Evolutionary conservation across 23 tunicate genomes (phyloP).

Genomic region (Clavelina lepadiformis): DNA sequence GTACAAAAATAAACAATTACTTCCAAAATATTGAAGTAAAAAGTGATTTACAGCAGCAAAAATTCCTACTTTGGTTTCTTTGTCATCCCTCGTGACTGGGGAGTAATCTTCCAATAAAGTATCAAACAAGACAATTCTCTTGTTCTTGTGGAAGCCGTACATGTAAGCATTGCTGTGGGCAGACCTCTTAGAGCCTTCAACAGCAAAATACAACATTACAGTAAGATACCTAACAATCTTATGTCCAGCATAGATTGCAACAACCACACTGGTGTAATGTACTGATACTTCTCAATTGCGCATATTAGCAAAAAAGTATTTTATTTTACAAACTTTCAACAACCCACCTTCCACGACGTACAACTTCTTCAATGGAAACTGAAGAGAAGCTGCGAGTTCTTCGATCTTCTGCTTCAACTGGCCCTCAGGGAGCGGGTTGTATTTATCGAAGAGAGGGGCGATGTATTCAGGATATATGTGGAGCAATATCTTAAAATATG

Average conservation of each 20-base stretch:
- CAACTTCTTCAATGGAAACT: slow-evolving; percentile 80
- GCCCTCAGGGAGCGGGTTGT: slow-evolving; percentile 92
- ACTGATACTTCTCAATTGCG: too few relatives aligned
- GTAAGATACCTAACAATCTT: too few relatives aligned
- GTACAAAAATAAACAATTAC: too few relatives aligned
- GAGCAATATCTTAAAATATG: slow-evolving; percentile 58
- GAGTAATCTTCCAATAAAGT: slow-evolving; percentile 89
- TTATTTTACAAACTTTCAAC: neutral
- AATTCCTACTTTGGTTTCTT: too few relatives aligned
- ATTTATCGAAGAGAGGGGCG: slow-evolving; percentile 97
- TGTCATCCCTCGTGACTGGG: slow-evolving; percentile 61
- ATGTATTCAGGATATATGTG: slow-evolving; percentile 94
- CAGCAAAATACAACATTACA: too few relatives aligned
- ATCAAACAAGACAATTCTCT: slow-evolving; percentile 94
- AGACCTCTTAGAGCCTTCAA: slow-evolving; percentile 85
- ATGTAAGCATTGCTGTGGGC: slow-evolving; percentile 99
- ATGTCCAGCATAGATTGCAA: too few relatives aligned
- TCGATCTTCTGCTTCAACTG: slow-evolving; percentile 85
- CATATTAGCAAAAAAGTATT: neutral
- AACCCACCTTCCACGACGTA: slow-evolving; percentile 90
- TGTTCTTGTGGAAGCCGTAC: slow-evolving; percentile 98
- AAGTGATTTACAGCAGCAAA: too few relatives aligned
- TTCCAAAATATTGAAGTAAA: too few relatives aligned
- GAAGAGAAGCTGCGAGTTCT: slow-evolving; percentile 72
- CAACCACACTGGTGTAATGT: too few relatives aligned